Conservation (phyloP, 2,888 invertebrate genomes). For the Heliconius ismenius region DNA sequence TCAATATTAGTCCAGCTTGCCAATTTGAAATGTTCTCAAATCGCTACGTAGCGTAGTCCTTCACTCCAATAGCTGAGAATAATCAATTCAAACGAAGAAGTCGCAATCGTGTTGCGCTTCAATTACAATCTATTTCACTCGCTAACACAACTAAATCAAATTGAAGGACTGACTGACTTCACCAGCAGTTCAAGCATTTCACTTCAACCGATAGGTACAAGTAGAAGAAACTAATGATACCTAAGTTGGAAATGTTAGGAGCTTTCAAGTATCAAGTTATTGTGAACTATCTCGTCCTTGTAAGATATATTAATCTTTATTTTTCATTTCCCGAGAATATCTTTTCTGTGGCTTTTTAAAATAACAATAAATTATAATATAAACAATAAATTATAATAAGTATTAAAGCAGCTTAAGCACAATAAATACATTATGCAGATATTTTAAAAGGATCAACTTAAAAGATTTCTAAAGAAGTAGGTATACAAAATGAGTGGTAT, state of each 20-base stretch:
- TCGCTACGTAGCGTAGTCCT: conserved; percentile 17
- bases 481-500: too few relatives aligned
- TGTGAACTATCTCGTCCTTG: conserved; percentile 3
- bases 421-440: not conserved
- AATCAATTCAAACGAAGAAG: conserved; percentile 62
- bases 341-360: not conserved
- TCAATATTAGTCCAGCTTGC: conserved; percentile 9
- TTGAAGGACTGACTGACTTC: not conserved
- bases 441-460: not conserved
- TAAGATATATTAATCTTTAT: not conserved
- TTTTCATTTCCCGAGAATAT: not conserved
- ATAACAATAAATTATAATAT: not conserved
- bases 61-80: conserved; percentile 42
- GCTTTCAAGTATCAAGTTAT: conserved; percentile 4
- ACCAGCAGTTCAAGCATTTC: conserved; percentile 11
- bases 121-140: conserved; percentile 23
- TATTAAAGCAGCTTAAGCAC: not conserved
- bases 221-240: conserved; percentile 11
- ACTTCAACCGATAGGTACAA: not conserved
- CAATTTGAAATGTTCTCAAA: conserved; percentile 31
- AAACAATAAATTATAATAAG: too few relatives aligned
- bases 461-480: too few relatives aligned
- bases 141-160: conserved; percentile 23
- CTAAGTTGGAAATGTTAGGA: conserved; percentile 2
- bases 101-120: conserved; percentile 59